Evolutionary conservation across 2,113 vertebrate genomes (phyloP).

Genomic region (Tachycineta bicolor): DNA sequence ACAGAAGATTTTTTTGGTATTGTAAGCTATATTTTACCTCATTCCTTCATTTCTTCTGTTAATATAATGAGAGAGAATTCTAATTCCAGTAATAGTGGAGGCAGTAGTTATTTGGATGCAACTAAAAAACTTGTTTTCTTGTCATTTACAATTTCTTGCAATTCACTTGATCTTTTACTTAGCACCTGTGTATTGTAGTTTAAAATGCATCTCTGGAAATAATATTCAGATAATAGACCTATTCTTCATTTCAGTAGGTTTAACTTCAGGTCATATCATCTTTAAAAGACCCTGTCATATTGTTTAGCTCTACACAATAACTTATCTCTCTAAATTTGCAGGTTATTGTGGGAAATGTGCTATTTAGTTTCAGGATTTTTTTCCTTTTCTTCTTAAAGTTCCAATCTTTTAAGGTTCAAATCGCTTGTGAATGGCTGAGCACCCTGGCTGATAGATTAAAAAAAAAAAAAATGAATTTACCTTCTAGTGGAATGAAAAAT

Average conservation of each 20-base stretch:
- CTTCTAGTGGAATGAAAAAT: slow-evolving; percentile 25
- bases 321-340: slow-evolving; percentile 21
- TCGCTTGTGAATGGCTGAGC: slow-evolving; percentile 26
- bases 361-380: slow-evolving; percentile 10
- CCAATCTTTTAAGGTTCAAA: not conserved
- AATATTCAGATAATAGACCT: slow-evolving; percentile 37
- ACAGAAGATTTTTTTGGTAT: not conserved
- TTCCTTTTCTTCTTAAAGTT: not conserved
- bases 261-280: not conserved
- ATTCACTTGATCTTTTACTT: slow-evolving; percentile 35
- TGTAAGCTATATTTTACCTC: not conserved
- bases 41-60: not conserved
- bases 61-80: slow-evolving; percentile 7
- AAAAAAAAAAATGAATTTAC: slow-evolving; percentile 16
- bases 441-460: slow-evolving; percentile 17
- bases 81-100: slow-evolving; percentile 26
- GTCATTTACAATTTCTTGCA: not conserved
- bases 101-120: slow-evolving; percentile 14
- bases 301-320: slow-evolving; percentile 46
- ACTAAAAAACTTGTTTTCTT: slow-evolving; percentile 35
- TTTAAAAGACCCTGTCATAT: slow-evolving; percentile 51
- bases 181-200: slow-evolving; percentile 25
- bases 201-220: slow-evolving; percentile 37
- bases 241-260: slow-evolving; percentile 35
- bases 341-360: slow-evolving; percentile 34